A percentile compares a stretch with the other conserved stretches of the same genome.
Evolutionary conservation across 2,797 vertebrate species (phyloP).

Genomic region (Enteromius radiatus): DNA sequence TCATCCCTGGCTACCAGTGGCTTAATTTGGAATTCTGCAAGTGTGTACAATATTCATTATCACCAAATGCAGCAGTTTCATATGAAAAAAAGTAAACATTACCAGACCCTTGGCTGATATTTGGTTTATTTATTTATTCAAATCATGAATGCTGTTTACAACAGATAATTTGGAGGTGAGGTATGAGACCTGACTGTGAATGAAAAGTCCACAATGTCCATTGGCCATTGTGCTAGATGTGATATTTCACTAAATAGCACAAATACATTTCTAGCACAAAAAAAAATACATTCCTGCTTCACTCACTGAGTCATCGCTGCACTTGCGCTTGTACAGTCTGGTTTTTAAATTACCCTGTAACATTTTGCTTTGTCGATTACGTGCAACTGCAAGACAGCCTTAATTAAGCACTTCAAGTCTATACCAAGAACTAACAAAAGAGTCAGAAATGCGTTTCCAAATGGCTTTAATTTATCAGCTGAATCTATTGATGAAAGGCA

Average conservation of each 20-base stretch:
- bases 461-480: conserved; percentile 9
- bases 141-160: conserved; percentile 70
- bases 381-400: not conserved
- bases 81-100: conserved; percentile 60
- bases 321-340: not conserved
- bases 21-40: conserved; percentile 53
- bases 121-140: conserved; percentile 50
- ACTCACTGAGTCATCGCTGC: conserved; percentile 5
- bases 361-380: not conserved
- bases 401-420: conserved; percentile 18
- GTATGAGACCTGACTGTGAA: conserved; percentile 53
- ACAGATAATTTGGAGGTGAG: conserved; percentile 52
- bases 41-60: conserved; percentile 68
- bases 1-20: conserved; percentile 32
- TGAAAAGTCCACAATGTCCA: conserved; percentile 42
- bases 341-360: conserved; percentile 18
- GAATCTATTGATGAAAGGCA: not conserved
- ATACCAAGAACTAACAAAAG: conserved; percentile 11
- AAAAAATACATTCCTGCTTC: not conserved
- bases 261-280: no score
- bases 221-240: conserved; percentile 39
- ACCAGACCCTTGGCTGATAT: conserved; percentile 43
- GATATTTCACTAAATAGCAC: conserved; percentile 47
- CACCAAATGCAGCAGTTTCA: conserved; percentile 73
- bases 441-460: not conserved